A percentile compares a stretch with the other conserved stretches of the same genome.
Evolutionary conservation across 2,888 invertebrate genomes (phyloP).

Genomic region (Nomada ferruginata): DNA sequence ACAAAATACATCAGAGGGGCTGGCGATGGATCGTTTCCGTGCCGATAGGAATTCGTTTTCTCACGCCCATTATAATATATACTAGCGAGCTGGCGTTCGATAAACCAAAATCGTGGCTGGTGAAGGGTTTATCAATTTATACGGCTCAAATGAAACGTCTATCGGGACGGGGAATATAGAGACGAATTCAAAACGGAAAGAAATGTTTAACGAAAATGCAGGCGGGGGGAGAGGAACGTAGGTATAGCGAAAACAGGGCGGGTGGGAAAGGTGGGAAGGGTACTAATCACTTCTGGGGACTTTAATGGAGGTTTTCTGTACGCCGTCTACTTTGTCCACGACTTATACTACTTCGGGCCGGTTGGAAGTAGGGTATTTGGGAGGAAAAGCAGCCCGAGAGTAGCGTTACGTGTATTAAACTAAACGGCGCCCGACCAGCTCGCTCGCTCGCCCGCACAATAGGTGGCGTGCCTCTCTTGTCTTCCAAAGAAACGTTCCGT

Average conservation of each 20-base stretch:
- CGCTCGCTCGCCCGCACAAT: constrained; percentile 46
- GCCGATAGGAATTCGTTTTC: constrained; percentile 50
- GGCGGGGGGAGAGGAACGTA: constrained; percentile 44
- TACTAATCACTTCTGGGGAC: constrained; percentile 84
- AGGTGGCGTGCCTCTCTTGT: constrained; percentile 35
- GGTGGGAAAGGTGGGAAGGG: constrained; percentile 69
- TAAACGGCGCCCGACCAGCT: constrained; percentile 74
- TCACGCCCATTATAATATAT: constrained; percentile 40
- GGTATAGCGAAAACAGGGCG: constrained; percentile 59
- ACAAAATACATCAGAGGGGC: background rate
- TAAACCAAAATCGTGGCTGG: constrained; percentile 10
- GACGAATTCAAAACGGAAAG: constrained; percentile 12
- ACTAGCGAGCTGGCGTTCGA: constrained; percentile 3
- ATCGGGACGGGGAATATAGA: constrained; percentile 18
- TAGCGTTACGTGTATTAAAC: constrained; percentile 82
- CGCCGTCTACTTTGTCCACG: constrained; percentile 84
- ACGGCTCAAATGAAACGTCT: constrained; percentile 22
- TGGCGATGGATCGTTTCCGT: constrained; percentile 28
- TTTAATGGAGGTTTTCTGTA: constrained; percentile 85
- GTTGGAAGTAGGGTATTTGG: constrained; percentile 78
- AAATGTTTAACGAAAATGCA: constrained; percentile 58
- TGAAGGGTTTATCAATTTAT: background rate
- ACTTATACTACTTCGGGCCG: constrained; percentile 81
- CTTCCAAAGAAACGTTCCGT: constrained; percentile 61
- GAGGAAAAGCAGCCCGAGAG: constrained; percentile 80